Conservation (phyloP, 2,888 invertebrate species). For the Camptogramma bilineatum region DNA sequence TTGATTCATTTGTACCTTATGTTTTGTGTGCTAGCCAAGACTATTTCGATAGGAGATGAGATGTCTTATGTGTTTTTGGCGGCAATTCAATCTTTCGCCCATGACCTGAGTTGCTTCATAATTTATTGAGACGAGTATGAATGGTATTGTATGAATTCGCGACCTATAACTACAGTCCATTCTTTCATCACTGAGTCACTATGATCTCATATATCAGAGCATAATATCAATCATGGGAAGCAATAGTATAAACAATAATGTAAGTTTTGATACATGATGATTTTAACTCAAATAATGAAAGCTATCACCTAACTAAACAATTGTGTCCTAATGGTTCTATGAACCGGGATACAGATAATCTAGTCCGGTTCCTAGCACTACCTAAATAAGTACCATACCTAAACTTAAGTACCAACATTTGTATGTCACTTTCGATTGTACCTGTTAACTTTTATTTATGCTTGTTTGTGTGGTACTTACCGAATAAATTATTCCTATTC, state of each 20-base stretch:
- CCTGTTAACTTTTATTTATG: no score
- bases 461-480: no score
- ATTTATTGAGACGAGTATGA: conserved; percentile 32
- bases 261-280: conserved; percentile 12
- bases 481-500: no score
- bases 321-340: no score
- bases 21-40: conserved; percentile 73
- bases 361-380: no score
- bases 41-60: conserved; percentile 68
- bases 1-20: conserved; percentile 51
- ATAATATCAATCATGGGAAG: conserved; percentile 17
- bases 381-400: no score
- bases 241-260: conserved; percentile 12
- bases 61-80: conserved; percentile 64
- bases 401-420: no score
- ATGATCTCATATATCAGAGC: conserved; percentile 26
- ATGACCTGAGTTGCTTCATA: conserved; percentile 57
- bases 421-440: no score
- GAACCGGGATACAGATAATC: no score
- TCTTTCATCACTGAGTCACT: conserved; percentile 18
- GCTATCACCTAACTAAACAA: no score
- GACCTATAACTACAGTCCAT: conserved; percentile 11
- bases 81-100: conserved; percentile 72
- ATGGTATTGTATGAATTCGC: conserved; percentile 8
- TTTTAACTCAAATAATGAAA: no score